Conservation (phyloP, 2,888 invertebrate species). For the Monoplex corrugatus region DNA sequence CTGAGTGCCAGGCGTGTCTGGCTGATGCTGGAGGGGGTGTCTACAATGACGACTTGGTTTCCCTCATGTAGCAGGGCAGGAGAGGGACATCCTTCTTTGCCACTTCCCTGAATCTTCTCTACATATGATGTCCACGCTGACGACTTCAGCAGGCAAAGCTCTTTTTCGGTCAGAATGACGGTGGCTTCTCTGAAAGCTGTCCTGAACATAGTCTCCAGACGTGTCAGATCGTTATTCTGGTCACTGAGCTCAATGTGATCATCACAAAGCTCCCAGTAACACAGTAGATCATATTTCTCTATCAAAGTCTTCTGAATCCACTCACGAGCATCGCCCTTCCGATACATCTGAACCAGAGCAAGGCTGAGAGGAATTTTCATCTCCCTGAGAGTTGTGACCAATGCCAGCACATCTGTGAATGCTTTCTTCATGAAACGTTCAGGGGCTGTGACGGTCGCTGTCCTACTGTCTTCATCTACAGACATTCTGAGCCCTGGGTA, state of each 20-base stretch:
- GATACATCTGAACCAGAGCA: slow-evolving; percentile 18
- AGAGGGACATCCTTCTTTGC: background rate
- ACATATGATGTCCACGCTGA: slow-evolving; percentile 16
- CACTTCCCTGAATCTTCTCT: background rate
- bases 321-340: background rate
- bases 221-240: background rate
- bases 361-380: slow-evolving; percentile 5
- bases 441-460: background rate
- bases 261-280: slow-evolving; percentile 28
- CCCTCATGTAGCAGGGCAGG: slow-evolving; percentile 15
- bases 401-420: background rate
- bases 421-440: background rate
- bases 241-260: background rate
- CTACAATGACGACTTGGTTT: slow-evolving; percentile 10
- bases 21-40: background rate
- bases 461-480: background rate
- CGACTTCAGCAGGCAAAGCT: background rate
- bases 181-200: background rate
- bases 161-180: background rate
- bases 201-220: background rate
- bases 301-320: background rate
- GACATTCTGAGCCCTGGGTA: slow-evolving; percentile 12
- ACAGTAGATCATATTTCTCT: background rate
- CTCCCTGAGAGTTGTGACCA: background rate
- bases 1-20: background rate